Percentiles rank a stretch among this genome's conserved stretches.
phyloP scores from a whole-genome alignment of 2,888 invertebrate genomes.

The Mythimna impura region DNA sequence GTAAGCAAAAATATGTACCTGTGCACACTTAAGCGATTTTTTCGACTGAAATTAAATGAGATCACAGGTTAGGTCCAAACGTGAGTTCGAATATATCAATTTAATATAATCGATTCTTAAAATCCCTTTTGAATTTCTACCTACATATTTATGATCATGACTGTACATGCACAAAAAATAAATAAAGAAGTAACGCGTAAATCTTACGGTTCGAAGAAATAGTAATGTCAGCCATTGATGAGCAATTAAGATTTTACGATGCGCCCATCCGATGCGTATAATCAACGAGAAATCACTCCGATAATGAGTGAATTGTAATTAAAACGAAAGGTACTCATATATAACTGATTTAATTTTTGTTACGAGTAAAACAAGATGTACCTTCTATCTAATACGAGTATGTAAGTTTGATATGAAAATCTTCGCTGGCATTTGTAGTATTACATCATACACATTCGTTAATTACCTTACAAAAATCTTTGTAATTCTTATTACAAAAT shows the following conservation, averaged over 20 bases:
- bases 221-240: slow-evolving; percentile 67
- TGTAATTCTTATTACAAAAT: neutral
- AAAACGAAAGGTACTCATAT: slow-evolving; percentile 1
- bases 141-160: slow-evolving; percentile 16
- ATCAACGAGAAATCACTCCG: slow-evolving; percentile 29
- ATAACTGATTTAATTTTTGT: slow-evolving; percentile 9
- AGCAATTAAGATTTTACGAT: slow-evolving; percentile 72
- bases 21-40: neutral
- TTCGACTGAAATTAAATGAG: neutral
- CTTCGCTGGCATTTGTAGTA: neutral
- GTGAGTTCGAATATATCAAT: neutral
- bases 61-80: neutral
- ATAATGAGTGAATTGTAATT: slow-evolving; percentile 23
- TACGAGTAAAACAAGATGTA: neutral
- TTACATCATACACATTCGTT: neutral
- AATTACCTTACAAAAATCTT: neutral
- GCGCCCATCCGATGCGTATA: slow-evolving; percentile 46
- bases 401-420: neutral
- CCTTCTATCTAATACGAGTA: neutral
- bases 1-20: neutral
- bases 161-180: slow-evolving; percentile 42
- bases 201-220: slow-evolving; percentile 66
- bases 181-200: slow-evolving; percentile 39
- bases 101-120: neutral
- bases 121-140: neutral